phyloP scores from a whole-genome alignment of 2,113 vertebrate genomes.

The Triplophysa siluroides region DNA sequence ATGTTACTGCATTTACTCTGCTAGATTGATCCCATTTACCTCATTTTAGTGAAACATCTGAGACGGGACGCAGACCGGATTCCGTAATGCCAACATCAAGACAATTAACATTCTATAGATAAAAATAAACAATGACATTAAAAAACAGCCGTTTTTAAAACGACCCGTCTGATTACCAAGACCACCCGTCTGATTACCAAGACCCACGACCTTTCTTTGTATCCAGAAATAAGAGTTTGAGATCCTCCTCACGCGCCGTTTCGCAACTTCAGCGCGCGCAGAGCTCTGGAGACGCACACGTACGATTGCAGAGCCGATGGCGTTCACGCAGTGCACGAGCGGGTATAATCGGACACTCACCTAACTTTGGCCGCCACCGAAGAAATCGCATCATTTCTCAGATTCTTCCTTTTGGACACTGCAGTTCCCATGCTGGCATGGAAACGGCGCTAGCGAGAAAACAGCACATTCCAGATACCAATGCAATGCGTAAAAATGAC shows the following conservation, averaged over 20 bases:
- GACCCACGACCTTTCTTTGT: constrained; percentile 20
- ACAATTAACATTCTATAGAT: background rate
- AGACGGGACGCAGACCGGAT: background rate
- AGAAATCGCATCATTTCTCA: constrained; percentile 94
- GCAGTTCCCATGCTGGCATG: constrained; percentile 91
- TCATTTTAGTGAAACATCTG: background rate
- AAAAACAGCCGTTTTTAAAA: background rate
- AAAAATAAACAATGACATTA: background rate
- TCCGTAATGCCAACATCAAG: background rate
- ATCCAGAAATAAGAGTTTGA: constrained; percentile 2
- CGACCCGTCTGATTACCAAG: background rate
- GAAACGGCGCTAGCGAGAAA: constrained; percentile 68
- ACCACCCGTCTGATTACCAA: background rate
- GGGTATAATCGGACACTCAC: constrained; percentile 72
- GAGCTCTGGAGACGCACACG: background rate
- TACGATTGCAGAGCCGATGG: constrained; percentile 5
- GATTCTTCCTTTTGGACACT: constrained; percentile 91
- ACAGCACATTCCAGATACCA: constrained; percentile 72
- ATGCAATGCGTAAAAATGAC: constrained; percentile 41
- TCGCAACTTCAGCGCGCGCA: constrained; percentile 24
- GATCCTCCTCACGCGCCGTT: constrained; percentile 22
- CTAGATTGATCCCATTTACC: background rate
- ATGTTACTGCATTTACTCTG: background rate
- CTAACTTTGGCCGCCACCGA: constrained; percentile 98
- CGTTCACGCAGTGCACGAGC: constrained; percentile 3